Conservation (phyloP, 2,888 invertebrate species). For the Dendrolimus pini region DNA sequence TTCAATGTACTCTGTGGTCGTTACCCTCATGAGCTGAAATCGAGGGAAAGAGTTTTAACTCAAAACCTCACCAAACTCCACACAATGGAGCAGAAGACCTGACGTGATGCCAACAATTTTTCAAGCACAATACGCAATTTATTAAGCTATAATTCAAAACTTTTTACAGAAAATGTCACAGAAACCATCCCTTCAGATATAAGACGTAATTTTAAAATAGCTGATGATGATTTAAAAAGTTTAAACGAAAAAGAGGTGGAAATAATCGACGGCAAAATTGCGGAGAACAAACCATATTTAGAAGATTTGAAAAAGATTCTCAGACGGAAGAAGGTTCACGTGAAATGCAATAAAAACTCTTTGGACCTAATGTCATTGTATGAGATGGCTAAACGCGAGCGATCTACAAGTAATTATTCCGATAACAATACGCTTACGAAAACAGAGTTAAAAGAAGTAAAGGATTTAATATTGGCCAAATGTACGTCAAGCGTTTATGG, state of each 20-base stretch:
- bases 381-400: conserved; percentile 43
- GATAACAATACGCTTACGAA: conserved; percentile 39
- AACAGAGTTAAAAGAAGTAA: conserved; percentile 47
- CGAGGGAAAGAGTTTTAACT: too few species aligned
- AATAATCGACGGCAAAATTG: conserved; percentile 51
- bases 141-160: neutral
- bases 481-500: conserved; percentile 47
- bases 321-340: conserved; percentile 30
- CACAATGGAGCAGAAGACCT: too few species aligned
- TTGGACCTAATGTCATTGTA: conserved; percentile 50
- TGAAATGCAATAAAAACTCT: conserved; percentile 30
- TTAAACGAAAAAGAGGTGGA: conserved; percentile 52
- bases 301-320: conserved; percentile 50
- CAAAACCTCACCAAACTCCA: too few species aligned
- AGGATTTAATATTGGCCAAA: conserved; percentile 42
- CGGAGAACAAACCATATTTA: conserved; percentile 49
- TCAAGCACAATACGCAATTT: too few species aligned
- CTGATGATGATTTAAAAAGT: conserved; percentile 35
- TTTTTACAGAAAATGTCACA: conserved; percentile 17
- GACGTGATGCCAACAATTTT: too few species aligned
- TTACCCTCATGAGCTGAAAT: too few species aligned
- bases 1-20: too few species aligned
- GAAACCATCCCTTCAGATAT: conserved; percentile 28
- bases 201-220: conserved; percentile 37
- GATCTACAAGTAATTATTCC: conserved; percentile 25